Evolutionary conservation across 92 coral and sea anemone species (phyloP), one percentile per base, ranked within the genome.

Genomic region (Siderastrea radians): DNA sequence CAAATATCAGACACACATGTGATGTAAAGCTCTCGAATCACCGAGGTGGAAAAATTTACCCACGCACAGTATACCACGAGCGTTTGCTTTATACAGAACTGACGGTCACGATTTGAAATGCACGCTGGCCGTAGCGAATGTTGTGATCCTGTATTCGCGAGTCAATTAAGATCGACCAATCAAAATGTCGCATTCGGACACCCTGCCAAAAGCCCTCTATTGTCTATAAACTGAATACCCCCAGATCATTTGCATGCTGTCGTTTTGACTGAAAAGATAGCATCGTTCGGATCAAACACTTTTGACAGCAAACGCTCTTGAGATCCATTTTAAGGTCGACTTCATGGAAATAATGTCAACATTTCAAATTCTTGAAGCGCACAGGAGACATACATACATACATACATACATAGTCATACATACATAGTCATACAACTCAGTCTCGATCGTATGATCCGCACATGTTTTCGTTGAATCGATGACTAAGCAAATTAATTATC

Each of bases 81-180:
- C 58, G 16, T 9, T 73, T 16, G 59, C 45, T 43, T 54, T 26
- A 55, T 70, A 58, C 68, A 48, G n/a, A 72, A 48, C 1, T 72
- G 79, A 72, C 80, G 79, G 87, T 83, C 87, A 83, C 78, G 79
- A 73, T 8, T 16, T n/a, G 52, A 77, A 58, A 79, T 55, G 72
- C 79, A 49, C 87, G 87, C 79, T 72, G 72, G 38, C 58, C 77
- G 19, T 7, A 6, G 86, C 49, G 54, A 48, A 61, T 83, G 87
- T 72, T 83, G 87, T 72, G 72, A 51, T 72, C 58, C 57, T 69
- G 53, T 81, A 68, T 74, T 83, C 59, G 70, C 79, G 74, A 80
- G 82, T 90, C 91, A 90, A 80, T 90, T 90, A 90, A 45, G 68
- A 66, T 69, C 38, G 75, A 50, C 95, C 95, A 92, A 92, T 92